These are phyloP conservation scores for Myripristis murdjan DNA, from an alignment of 2,797 vertebrate species.

Conservation along the genomic window DNA sequence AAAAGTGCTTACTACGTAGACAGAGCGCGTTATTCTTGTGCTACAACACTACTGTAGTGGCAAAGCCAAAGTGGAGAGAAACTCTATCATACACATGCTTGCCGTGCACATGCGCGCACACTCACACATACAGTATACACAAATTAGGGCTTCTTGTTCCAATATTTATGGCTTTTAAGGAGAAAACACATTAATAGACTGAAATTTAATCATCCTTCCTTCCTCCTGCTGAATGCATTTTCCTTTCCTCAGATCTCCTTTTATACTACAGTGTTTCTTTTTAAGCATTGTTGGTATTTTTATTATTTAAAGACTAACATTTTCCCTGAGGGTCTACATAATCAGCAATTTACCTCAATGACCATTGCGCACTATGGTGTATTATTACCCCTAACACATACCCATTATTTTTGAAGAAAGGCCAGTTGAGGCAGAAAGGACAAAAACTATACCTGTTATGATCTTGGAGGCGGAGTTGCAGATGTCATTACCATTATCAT, in stretches of 20 bases:
- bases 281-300: too few relatives aligned
- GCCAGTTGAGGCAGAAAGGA: not conserved
- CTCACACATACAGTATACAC: too few relatives aligned
- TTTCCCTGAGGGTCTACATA: too few relatives aligned
- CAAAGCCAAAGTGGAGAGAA: not conserved
- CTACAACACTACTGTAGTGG: not conserved
- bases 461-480: slow-evolving; percentile 89
- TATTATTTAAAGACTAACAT: too few relatives aligned
- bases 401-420: too few relatives aligned
- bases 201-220: too few relatives aligned
- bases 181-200: too few relatives aligned
- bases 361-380: not conserved
- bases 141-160: not conserved
- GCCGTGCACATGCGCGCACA: not conserved
- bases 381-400: not conserved
- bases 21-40: too few relatives aligned
- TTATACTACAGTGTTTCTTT: too few relatives aligned
- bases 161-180: not conserved
- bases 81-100: slow-evolving; percentile 11
- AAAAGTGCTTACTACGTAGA: not conserved
- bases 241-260: too few relatives aligned
- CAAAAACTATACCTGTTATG: slow-evolving; percentile 89
- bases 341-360: not conserved
- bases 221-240: too few relatives aligned
- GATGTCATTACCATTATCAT: slow-evolving; percentile 75